Evolutionary conservation across 1,140 invertebrate species (phyloP), one percentile per base, ranked within the genome.

Genomic region (Trichogramma pretiosum): DNA sequence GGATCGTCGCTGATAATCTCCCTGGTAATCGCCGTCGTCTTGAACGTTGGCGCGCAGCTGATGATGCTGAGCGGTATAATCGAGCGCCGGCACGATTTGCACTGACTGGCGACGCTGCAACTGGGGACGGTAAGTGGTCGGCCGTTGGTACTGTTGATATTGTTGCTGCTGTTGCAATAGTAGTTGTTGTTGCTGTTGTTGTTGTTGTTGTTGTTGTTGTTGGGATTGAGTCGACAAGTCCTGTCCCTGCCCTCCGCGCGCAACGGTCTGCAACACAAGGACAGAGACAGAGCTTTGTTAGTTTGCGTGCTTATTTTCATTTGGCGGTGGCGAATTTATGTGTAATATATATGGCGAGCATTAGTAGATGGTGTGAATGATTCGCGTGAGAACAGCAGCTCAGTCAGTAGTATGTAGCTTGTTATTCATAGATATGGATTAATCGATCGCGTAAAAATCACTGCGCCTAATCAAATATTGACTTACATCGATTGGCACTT

Each of bases 121-220:
- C 13, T 40, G 40, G 19, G 67, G 65, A 18, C 67, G 65, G 52
- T 69, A 70, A 5, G 67, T 68, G 8, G 66, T 70, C 36, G 68
- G 62, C 46, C 59, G 65, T 33, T 68, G 66, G 34, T 63, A 52
- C 53, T 65, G 65, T 23, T 61, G 60, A 3, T 43, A 42, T 5
- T 34, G 16, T 11, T 11, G 33, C 16, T 34, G 33, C 11, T 34
- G 24, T 28, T 34, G 16, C 5, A 34, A 5, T 34, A 5, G 5
- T 34, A 14, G 5, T 5, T n/a, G 16, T n/a, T 5, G 16, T n/a
- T 34, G 16, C 33, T 34, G 33, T 34, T 34, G 10, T 34, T n/a
- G 5, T 28, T 11, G 24, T 7, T 11, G 24, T 28, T 28, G 24
- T 28, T 28, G 24, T 28, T 28, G 24, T 11, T 28, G 24, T 28